A percentile compares a stretch with the other conserved stretches of the same genome.
These are phyloP conservation scores for Capreolus pygargus DNA, from an alignment of 2,113 vertebrate genomes.

Conservation along the genomic window DNA sequence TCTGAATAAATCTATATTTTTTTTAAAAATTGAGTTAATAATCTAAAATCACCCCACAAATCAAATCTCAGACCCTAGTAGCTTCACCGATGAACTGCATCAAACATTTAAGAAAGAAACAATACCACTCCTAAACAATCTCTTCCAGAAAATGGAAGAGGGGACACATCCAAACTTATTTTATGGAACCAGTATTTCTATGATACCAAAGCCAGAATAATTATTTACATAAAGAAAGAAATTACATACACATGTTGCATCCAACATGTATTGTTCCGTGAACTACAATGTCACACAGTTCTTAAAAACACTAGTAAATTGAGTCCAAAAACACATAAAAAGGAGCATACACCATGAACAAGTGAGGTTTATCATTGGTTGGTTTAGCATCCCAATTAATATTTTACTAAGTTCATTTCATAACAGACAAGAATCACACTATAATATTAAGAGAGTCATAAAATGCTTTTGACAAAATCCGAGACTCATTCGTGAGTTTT, in stretches of 20 bases:
- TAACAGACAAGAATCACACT: background rate
- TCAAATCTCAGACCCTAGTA: background rate
- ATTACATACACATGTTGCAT: background rate
- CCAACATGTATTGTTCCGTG: background rate
- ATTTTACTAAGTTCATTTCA: background rate
- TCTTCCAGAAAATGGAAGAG: background rate
- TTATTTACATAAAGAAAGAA: background rate
- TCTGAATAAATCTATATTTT: background rate
- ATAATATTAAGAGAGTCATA: background rate
- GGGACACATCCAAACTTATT: background rate
- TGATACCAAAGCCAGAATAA: background rate
- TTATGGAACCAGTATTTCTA: background rate
- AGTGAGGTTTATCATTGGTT: background rate
- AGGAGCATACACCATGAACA: background rate
- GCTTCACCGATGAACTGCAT: background rate
- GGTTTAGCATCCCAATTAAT: background rate
- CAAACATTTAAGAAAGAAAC: background rate
- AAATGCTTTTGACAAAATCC: background rate
- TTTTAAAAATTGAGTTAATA: background rate
- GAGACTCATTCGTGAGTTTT: background rate
- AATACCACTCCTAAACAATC: background rate
- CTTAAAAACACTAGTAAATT: background rate
- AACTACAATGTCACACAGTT: background rate
- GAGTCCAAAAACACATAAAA: background rate
- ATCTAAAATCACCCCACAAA: background rate